phyloP scores from a whole-genome alignment of 2,797 vertebrate species.

The Halcyon badia region DNA sequence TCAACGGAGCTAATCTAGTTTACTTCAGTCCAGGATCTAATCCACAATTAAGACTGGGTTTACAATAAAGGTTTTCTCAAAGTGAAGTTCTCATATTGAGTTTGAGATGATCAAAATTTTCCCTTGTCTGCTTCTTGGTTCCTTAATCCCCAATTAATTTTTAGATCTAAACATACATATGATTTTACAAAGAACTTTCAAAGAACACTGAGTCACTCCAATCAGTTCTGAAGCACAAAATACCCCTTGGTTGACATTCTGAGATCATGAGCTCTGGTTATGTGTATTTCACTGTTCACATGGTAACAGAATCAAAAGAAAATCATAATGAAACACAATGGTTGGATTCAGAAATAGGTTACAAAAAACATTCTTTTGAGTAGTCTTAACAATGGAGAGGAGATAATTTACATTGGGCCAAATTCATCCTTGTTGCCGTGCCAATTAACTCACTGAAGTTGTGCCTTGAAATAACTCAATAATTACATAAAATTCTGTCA shows the following conservation, averaged over 20 bases:
- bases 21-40: not conserved
- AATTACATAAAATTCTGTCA: slow-evolving; percentile 46
- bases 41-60: not conserved
- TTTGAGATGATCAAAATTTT: slow-evolving; percentile 43
- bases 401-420: slow-evolving; percentile 45
- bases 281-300: slow-evolving; percentile 76
- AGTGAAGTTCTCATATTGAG: not conserved
- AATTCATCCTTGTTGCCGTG: slow-evolving; percentile 36
- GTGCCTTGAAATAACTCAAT: slow-evolving; percentile 9
- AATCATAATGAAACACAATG: slow-evolving; percentile 69
- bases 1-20: slow-evolving; percentile 7
- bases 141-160: slow-evolving; percentile 70
- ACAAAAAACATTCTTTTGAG: slow-evolving; percentile 63
- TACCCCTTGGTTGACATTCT: slow-evolving; percentile 68
- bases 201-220: slow-evolving; percentile 54
- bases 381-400: slow-evolving; percentile 40
- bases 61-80: slow-evolving; percentile 9
- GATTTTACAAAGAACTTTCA: slow-evolving; percentile 53
- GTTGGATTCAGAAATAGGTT: slow-evolving; percentile 61
- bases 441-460: slow-evolving; percentile 54
- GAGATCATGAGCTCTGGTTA: slow-evolving; percentile 70
- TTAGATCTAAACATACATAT: slow-evolving; percentile 40
- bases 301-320: slow-evolving; percentile 76
- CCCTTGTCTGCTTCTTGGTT: not conserved
- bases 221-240: slow-evolving; percentile 62